Evolutionary conservation across 1,140 invertebrate genomes (phyloP), one percentile per base, ranked within the genome.

Genomic region (Diorhabda elongata): DNA sequence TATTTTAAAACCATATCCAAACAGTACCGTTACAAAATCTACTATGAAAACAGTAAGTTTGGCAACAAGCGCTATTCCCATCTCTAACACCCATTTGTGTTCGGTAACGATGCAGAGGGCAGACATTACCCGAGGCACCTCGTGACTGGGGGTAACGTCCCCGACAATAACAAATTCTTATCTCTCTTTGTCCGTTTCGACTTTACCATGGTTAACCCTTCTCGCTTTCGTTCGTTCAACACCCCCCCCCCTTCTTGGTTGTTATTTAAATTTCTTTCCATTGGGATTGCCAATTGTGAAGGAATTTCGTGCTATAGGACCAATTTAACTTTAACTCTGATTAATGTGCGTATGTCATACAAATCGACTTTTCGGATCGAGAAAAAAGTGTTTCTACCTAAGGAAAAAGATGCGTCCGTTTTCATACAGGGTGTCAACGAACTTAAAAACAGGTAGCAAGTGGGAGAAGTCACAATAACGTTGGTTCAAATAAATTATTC

Each of bases 81-180:
- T 26, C 26, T 26, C 26, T 26, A 26, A 26, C 26, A 26, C 26
- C 26, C 26, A 26, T 26, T 26, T 26, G 26, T 26, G 26, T 26
- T 26, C 26, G 26, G 26, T 26, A 26, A 26, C 71, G 68, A 47
- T 45, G 66, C 63, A 66, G 69, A 69, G 74, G 74, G 70, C 74
- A 75, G 74, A 75, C 74, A 70, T 66, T 67, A 67, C 74, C 72
- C 64, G 70, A 71, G 74, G 74, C 74, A 62, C 58, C 56, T 60
- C 59, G 7, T 52, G 52, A 45, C 67, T 57, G 67, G 64, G 72
- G 70, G 66, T 71, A 75, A 73, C 66, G 72, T 68, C 68, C 72
- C 69, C 66, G 68, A 72, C 68, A 69, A 70, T 69, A 73, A 73
- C 72, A 64, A 64, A 64, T 45, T 26, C 41, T 64, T 45, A 26